Base-by-base conservation (phyloP, 2,113 vertebrate genomes). In the Zosterops japonicus region DNA sequence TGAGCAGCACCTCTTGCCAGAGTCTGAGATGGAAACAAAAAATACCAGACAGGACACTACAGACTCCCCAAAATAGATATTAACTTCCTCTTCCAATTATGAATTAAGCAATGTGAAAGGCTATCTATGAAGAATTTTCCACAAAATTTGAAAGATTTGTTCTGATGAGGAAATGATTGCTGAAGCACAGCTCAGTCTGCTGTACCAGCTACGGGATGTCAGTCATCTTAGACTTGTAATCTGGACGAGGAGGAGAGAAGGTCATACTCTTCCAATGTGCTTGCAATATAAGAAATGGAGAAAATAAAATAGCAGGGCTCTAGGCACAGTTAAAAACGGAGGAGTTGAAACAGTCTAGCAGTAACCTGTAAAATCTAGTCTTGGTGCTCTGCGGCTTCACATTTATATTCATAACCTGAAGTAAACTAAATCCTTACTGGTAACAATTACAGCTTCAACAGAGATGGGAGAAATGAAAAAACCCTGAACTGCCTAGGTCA, bases 401-500 rank as follows among this genome's bases (percentile, higher is more conserved):
- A 63, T 68, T 93, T 59, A 55, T 35, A 87, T 89, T 90, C 60
- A 67, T 29, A 52, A 75, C 12, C 29, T 63, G 74, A 78, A 82
- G 52, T n/a, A 56, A 95, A 94, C 61, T 52, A 68, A 93, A 82
- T 71, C 28, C 74, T 63, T 80, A 29, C 44, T 60, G 44, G 18
- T 56, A 89, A 87, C 49, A 85, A 71, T 79, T 90, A 75, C 29
- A 87, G 49, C n/a, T 85, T 86, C 50, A 67, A 36, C 11, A 49
- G 41, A 61, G 67, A 56, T 36, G 53, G 14, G 50, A 61, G 53
- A 93, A 81, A 81, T 39, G 28, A 72, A 77, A 89, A 96, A 96
- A 59, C 23, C 42, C 39, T 55, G 25, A 68, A 57, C 14, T 57
- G 50, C 36, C 52, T 41, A 49, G 29, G 64, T 65, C 60, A 86